Base-by-base conservation (phyloP, 2,113 vertebrate genomes). In the Amblyopsis rosae region DNA sequence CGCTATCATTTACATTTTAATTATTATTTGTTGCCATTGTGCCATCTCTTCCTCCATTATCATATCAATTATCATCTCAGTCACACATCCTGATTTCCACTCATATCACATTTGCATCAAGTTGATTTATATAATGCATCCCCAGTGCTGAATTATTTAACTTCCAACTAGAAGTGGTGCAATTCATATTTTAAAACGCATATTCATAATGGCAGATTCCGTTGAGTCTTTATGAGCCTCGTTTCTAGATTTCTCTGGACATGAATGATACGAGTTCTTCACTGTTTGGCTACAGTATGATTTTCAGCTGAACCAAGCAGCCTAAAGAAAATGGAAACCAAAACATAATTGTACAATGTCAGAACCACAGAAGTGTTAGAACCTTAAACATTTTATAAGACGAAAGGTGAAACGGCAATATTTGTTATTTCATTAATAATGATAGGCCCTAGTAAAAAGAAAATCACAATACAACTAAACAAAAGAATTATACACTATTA, bases 111-210 rank as follows among this genome's bases (percentile, higher is more conserved):
- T 91, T 89, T 90, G 80, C 85, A 77, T 93, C 89, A 93, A 90
- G 87, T 79, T 73, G 75, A 89, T 26, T 26, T 26, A 26, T 26
- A 26, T 91, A 91, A 92, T 93, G 92, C 90, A 88, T 77, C 83
- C 70, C 45, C 63, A 54, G 64, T 70, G 15, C 77, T 92, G 79
- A 91, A 93, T 92, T 90, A 92, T 92, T 93, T 83, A 92, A 90
- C 89, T 89, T 87, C 35, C 76, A 86, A 89, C 79, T 83, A 87
- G 84, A 87, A 85, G 83, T 72, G 77, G 50, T 57, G 54, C 86
- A 86, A 92, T 91, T 90, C 84, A 91, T 92, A 86, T 93, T 92
- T 93, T 88, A 93, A 92, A 85, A 93, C 87, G 89, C 86, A 88
- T 87, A 85, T 84, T 83, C 83, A 85, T 91, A 87, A 91, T 87